These are phyloP conservation scores for Pongo abelii DNA, from an alignment of 2,113 vertebrate genomes.

Conservation along the genomic window DNA sequence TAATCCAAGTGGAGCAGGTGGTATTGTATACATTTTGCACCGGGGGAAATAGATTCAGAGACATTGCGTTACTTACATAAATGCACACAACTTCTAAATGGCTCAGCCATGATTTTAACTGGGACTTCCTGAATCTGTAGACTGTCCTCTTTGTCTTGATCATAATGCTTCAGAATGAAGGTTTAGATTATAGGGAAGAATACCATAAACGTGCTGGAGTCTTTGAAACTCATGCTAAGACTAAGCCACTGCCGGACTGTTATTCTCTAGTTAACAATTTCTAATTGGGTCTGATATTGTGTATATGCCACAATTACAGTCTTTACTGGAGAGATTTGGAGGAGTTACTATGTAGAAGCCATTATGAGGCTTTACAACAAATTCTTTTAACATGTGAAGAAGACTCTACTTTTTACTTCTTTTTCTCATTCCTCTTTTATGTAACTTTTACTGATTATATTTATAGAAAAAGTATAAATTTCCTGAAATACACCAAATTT, in stretches of 20 bases:
- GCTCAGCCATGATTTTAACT: neutral
- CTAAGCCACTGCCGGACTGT: neutral
- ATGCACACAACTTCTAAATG: neutral
- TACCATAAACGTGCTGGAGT: neutral
- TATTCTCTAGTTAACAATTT: neutral
- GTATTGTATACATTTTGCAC: neutral
- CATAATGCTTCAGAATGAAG: neutral
- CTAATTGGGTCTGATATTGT: neutral
- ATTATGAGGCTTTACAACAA: slow-evolving; percentile 11
- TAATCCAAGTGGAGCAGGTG: neutral
- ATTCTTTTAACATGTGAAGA: neutral
- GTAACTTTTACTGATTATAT: neutral
- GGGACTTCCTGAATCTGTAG: neutral
- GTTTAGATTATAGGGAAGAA: neutral
- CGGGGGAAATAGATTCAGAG: neutral
- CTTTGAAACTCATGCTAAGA: neutral
- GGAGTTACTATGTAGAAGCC: neutral
- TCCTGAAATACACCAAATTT: neutral
- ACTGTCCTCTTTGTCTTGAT: neutral
- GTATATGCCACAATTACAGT: neutral
- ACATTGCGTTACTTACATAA: neutral
- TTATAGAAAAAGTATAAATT: neutral
- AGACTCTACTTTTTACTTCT: neutral
- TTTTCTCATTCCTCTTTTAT: neutral
- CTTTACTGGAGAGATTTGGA: neutral